phyloP scores from a whole-genome alignment of 2,888 invertebrate genomes.

The Nemoura dubitans region DNA sequence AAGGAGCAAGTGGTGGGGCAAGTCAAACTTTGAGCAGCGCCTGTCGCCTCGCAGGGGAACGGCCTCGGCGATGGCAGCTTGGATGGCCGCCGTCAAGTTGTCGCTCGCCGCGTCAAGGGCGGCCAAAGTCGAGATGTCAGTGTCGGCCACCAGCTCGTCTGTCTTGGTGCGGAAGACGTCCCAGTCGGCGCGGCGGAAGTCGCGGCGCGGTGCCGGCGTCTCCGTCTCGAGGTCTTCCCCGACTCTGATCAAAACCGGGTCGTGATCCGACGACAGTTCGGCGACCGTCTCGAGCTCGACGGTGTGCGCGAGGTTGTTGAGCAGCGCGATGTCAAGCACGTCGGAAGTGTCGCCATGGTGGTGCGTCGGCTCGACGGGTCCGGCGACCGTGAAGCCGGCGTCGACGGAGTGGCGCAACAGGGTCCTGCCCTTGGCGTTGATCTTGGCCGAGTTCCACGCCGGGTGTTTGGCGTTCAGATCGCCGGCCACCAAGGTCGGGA shows the following conservation, averaged over 20 bases:
- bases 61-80: not conserved
- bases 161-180: not conserved
- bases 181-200: slow-evolving; percentile 27
- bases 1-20: not conserved
- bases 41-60: not conserved
- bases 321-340: slow-evolving; percentile 23
- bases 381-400: slow-evolving; percentile 14
- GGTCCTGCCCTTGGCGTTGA: not conserved
- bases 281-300: not conserved
- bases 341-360: not conserved
- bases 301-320: not conserved
- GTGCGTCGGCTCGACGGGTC: slow-evolving; percentile 20
- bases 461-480: slow-evolving; percentile 38
- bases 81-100: not conserved
- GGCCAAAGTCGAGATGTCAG: not conserved
- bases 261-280: slow-evolving; percentile 22
- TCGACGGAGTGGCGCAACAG: not conserved
- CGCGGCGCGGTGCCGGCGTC: not conserved
- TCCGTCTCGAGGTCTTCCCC: not conserved
- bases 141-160: not conserved
- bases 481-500: not conserved
- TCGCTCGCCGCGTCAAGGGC: not conserved
- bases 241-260: not conserved
- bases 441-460: slow-evolving; percentile 4
- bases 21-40: not conserved